These are phyloP conservation scores for Piezodorus guildinii DNA, from an alignment of 1,140 invertebrate species.

Conservation along the genomic window DNA sequence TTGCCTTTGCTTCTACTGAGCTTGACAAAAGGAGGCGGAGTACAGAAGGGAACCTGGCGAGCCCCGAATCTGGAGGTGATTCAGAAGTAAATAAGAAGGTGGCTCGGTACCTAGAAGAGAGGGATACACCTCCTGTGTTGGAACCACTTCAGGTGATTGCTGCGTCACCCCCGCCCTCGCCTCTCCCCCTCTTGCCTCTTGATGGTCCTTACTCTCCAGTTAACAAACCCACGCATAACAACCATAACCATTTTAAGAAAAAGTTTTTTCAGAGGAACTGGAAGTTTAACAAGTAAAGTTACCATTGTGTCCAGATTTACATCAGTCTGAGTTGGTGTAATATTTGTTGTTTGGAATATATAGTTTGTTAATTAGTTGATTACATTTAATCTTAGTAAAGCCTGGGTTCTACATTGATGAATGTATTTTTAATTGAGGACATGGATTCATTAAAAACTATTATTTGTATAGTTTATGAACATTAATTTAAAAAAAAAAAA, in stretches of 20 bases:
- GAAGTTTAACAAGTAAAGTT: conserved; percentile 1
- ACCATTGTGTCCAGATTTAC: too few relatives aligned
- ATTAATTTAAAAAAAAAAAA: too few relatives aligned
- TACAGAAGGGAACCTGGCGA: conserved; percentile 52
- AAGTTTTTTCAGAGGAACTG: conserved; percentile 9
- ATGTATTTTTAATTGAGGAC: too few relatives aligned
- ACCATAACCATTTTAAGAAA: conserved; percentile 5
- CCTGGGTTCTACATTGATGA: too few relatives aligned
- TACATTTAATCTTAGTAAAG: too few relatives aligned
- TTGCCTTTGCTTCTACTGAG: conserved; percentile 74
- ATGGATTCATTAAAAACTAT: too few relatives aligned
- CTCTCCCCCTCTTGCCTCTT: neutral
- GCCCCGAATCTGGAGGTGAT: conserved; percentile 52
- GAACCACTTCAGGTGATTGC: neutral
- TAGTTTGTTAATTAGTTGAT: too few relatives aligned
- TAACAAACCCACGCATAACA: neutral
- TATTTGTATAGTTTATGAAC: too few relatives aligned
- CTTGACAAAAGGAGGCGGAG: conserved; percentile 66
- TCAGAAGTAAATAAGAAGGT: neutral
- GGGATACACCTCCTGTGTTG: conserved; percentile 1
- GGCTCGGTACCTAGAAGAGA: neutral
- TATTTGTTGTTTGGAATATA: too few relatives aligned
- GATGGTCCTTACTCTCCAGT: conserved; percentile 7
- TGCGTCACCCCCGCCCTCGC: neutral
- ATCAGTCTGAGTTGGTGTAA: too few relatives aligned